Base-by-base conservation (phyloP, 1,140 invertebrate species). In the Lethocerus indicus region DNA sequence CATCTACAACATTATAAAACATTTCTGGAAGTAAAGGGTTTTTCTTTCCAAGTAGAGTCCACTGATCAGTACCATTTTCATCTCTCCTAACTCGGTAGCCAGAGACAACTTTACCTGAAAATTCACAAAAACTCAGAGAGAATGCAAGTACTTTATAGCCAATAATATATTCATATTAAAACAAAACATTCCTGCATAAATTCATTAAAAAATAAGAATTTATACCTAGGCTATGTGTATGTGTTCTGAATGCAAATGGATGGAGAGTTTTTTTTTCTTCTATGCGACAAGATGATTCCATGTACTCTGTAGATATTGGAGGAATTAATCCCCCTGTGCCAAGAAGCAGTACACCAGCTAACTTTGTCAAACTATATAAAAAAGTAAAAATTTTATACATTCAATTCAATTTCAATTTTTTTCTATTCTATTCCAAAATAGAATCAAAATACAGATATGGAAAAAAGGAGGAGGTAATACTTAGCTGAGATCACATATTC, bases 161-260 rank as follows among this genome's bases (percentile, higher is more conserved):
- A 32, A 32, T 9, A 32, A 32, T 32, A 9, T 32, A n/a, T 9
- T 32, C 7, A 9, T 9, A 32, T 32, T 32, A 32, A 32, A 32
- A n/a, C 29, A 32, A 9, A 9, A 9, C 29, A 9, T 9, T 32
- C n/a, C 7, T 9, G n/a, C 7, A 32, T 9, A 32, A 32, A 32
- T n/a, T 9, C 29, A 32, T n/a, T 32, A 32, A 32, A 32, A 32
- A 32, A n/a, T 9, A 20, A 40, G 18, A 18, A 18, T 12, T 4
- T 57, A 67, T 70, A 72, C 88, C 89, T 29, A 96, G 67, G 26
- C 72, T 70, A 63, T 98, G 94, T 0, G 94, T 96, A 64, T 98
- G 94, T 1, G 84, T 86, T 50, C 94, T 71, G 65, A 89, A 98
- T 0, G 91, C 93, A 66, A 98, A 93, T 13, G 94, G 92, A 72